Evolutionary conservation across 1,140 invertebrate genomes (phyloP), one percentile per base, ranked within the genome.

Genomic region (Phenacoccus solenopsis): DNA sequence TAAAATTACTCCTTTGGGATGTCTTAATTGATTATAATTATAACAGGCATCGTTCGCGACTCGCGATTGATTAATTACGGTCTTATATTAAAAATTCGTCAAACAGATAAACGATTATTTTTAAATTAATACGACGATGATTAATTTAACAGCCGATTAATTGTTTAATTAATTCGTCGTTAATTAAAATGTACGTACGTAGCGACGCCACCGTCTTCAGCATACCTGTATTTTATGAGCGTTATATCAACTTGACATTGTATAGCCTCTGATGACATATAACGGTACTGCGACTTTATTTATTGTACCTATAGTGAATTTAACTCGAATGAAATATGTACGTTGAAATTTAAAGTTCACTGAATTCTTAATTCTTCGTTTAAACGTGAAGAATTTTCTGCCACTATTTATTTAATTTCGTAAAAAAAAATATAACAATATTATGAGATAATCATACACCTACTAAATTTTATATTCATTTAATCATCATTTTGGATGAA

Each of bases 71-170:
- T 64, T 64, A 64, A 64, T 64, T 64, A 64, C 59, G 20, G 25
- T 10, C 20, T 20, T 64, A n/a, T n/a, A 27, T 64, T 64, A 64
- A 25, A n/a, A n/a, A 64, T 64, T 64, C 59, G 59, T 22, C 21
- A 64, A 64, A 24, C 59, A 24, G 59, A 64, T 64, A 64, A 64
- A 64, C 59, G 59, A 64, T 64, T 9, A 64, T 64, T 27, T 20
- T 64, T 64, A 24, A 25, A 24, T 64, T 64, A 16, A 64, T 64
- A 10, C 10, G 10, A 16, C n/a, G 25, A 16, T 64, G 25, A 64
- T 64, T n/a, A 64, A 64, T 64, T 64, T 64, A 64, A 27, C 59
- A 25, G 59, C 25, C 59, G 59, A 64, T 64, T 64, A 64, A 64
- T 64, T 64, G 25, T 25, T 64, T 64, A 64, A 64, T 64, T 64